Base-by-base conservation (phyloP, 2,113 vertebrate genomes). In the Oncorhynchus clarkii region DNA sequence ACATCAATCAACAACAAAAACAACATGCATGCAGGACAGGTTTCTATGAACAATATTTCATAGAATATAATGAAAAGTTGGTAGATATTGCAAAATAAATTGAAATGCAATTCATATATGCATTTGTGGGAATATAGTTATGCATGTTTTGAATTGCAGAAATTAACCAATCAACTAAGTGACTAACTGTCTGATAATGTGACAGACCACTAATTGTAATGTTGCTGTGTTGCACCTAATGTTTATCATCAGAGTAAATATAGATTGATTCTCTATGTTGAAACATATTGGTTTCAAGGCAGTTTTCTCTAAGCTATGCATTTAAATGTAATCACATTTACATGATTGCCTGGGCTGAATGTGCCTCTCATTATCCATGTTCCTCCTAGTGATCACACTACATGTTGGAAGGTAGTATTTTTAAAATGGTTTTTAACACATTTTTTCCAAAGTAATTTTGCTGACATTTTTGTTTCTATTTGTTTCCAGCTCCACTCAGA, bases 401-500 rank as follows among this genome's bases (percentile, higher is more conserved):
- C 16, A 60, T n/a, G 20, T n/a, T 22, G n/a, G 5, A 60, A 39
- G 2, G 34, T 39, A 39, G 34, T 39, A 39, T 39, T 39, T 39
- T 39, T 39, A 0, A 9, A 39, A 39, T 39, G 34, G 8, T 39
- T 39, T 39, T 39, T 39, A 9, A 39, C 8, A 9, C 9, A 2
- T 39, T 39, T 39, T 39, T 39, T 39, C 8, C 34, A 9, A 39
- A 39, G 34, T 39, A 9, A 39, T 39, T 39, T 39, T 39, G 39
- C 4, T 20, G 13, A 62, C 59, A 11, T n/a, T 62, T 22, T 68
- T 20, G 12, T 67, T 3, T 74, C 24, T 4, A 5, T 67, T 51
- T 57, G 11, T 39, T 24, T 66, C 68, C 86, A 99, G 98, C 97
- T 99, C 88, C 98, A 99, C 90, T 99, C 97, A 20, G 97, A 99